Conservation (phyloP, 2,888 invertebrate genomes). For the Drosophila dives region DNA sequence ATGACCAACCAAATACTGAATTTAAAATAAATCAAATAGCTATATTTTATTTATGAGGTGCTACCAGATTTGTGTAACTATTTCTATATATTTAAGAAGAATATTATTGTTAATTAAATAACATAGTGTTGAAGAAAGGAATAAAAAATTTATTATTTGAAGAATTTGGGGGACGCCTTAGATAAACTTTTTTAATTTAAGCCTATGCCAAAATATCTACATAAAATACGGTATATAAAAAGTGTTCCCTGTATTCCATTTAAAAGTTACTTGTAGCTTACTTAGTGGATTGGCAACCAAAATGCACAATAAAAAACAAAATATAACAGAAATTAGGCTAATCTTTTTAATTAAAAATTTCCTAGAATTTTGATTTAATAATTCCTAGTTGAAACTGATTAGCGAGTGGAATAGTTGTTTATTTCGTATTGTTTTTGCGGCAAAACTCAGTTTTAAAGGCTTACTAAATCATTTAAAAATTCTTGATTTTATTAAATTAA, state of each 20-base stretch:
- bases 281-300: background rate
- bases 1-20: background rate
- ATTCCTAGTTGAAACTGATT: background rate
- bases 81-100: too few relatives aligned
- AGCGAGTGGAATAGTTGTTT: background rate
- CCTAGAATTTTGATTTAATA: background rate
- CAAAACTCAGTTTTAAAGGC: background rate
- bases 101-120: too few relatives aligned
- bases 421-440: background rate
- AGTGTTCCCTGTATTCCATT: too few relatives aligned
- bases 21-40: background rate
- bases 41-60: background rate
- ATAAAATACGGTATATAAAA: too few relatives aligned
- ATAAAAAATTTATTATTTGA: too few relatives aligned
- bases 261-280: too few relatives aligned
- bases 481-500: background rate
- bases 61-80: too few relatives aligned
- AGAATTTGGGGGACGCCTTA: too few relatives aligned
- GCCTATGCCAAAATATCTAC: too few relatives aligned
- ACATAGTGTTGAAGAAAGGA: too few relatives aligned
- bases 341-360: background rate
- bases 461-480: background rate
- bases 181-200: too few relatives aligned
- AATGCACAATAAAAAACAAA: background rate
- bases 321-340: background rate